Evolutionary conservation across 2,113 vertebrate species (phyloP).

Genomic region (Procapra przewalskii): DNA sequence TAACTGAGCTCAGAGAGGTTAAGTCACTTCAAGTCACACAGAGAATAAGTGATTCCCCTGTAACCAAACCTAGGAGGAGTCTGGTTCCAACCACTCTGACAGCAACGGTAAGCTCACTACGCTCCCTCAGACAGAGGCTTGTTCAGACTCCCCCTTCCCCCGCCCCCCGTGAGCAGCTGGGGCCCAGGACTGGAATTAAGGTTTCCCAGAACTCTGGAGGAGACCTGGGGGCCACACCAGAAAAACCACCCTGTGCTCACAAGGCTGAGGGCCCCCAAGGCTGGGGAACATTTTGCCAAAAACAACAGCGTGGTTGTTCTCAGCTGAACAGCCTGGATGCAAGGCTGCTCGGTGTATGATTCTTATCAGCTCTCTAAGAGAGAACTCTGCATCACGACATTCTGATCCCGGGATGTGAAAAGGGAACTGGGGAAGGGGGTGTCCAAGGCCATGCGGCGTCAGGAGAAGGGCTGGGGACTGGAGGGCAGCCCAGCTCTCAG

Average conservation of each 20-base stretch:
- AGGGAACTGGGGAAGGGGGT: not conserved
- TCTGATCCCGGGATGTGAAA: not conserved
- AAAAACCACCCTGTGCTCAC: not conserved
- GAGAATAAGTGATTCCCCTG: not conserved
- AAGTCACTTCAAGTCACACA: not conserved
- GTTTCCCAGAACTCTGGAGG: not conserved
- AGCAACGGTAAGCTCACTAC: not conserved
- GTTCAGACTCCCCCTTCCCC: too few species aligned
- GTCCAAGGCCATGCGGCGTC: not conserved
- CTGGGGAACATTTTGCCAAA: constrained; percentile 18
- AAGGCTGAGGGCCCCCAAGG: not conserved
- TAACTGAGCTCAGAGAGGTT: not conserved
- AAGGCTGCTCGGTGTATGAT: not conserved
- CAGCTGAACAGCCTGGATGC: not conserved
- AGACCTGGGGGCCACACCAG: not conserved
- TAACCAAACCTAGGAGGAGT: not conserved
- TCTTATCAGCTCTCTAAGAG: not conserved
- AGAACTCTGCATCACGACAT: not conserved
- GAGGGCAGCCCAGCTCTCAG: not conserved
- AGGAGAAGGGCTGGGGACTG: not conserved
- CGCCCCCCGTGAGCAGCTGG: not conserved
- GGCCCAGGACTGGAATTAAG: not conserved
- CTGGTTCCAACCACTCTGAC: not conserved
- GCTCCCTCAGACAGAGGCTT: not conserved
- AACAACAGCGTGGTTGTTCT: not conserved